These are phyloP conservation scores for Octodonta nipae DNA, from an alignment of 2,888 invertebrate species.

Conservation along the genomic window DNA sequence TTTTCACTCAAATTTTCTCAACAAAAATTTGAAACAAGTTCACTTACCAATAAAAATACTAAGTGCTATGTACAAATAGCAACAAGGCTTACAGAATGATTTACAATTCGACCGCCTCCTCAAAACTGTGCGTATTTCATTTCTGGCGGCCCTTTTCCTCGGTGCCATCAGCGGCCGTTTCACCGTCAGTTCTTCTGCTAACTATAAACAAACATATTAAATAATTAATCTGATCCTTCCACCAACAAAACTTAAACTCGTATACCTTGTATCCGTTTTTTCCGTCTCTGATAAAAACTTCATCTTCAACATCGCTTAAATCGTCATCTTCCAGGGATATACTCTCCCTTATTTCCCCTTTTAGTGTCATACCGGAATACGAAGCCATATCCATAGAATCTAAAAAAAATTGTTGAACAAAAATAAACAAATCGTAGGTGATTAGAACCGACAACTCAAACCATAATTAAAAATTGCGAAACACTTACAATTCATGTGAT, in stretches of 20 bases:
- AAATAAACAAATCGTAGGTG: too few relatives aligned
- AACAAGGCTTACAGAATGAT: slow-evolving; percentile 50
- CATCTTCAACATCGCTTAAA: slow-evolving; percentile 62
- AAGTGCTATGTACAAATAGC: slow-evolving; percentile 49
- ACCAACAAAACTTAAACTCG: too few relatives aligned
- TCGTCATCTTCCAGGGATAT: slow-evolving; percentile 52
- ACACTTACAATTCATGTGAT: too few relatives aligned
- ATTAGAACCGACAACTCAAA: too few relatives aligned
- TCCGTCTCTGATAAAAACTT: slow-evolving; percentile 63
- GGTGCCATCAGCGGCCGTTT: slow-evolving; percentile 64
- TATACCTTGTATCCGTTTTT: slow-evolving; percentile 46
- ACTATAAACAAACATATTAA: slow-evolving; percentile 27
- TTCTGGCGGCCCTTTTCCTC: slow-evolving; percentile 45
- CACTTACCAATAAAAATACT: slow-evolving; percentile 41
- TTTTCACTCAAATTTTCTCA: not conserved
- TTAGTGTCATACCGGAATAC: slow-evolving; percentile 41
- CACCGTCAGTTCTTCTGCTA: slow-evolving; percentile 53
- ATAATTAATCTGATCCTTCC: not conserved
- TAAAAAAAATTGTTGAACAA: too few relatives aligned
- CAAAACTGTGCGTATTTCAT: not conserved
- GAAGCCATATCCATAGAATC: too few relatives aligned
- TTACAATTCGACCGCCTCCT: slow-evolving; percentile 33
- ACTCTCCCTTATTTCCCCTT: slow-evolving; percentile 52
- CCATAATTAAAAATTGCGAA: too few relatives aligned
- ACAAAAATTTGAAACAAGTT: not conserved